Percentiles rank a stretch among this genome's conserved stretches.
Evolutionary conservation across 2,113 vertebrate genomes (phyloP).

Genomic region (Eulacestoma nigropectus): DNA sequence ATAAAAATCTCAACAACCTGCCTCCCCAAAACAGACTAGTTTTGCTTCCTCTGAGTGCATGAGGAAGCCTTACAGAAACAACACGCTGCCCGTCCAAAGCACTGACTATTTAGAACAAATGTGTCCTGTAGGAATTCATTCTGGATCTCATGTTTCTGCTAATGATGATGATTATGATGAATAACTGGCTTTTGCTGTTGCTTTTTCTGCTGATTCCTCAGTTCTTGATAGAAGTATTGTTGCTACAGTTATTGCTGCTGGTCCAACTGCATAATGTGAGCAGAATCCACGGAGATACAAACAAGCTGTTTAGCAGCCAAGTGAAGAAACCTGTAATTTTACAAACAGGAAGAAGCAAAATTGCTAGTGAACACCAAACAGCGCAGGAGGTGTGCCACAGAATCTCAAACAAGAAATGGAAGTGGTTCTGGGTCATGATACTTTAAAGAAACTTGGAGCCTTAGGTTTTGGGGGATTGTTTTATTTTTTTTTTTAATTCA

Average conservation of each 20-base stretch:
- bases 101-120: background rate
- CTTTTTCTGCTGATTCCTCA: constrained; percentile 49
- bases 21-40: background rate
- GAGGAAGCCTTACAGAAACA: background rate
- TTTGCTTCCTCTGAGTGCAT: background rate
- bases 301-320: background rate
- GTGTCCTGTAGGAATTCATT: constrained; percentile 4
- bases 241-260: background rate
- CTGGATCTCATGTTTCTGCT: constrained; percentile 14
- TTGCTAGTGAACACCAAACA: background rate
- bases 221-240: constrained; percentile 1
- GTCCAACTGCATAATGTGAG: background rate
- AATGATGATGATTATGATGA: constrained; percentile 41
- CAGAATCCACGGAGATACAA: background rate
- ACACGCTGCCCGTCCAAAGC: background rate
- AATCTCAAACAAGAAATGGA: background rate
- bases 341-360: background rate
- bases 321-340: background rate
- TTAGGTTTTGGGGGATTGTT: background rate
- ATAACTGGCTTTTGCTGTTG: constrained; percentile 4
- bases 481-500: background rate
- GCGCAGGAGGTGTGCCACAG: rapidly evolving
- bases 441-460: background rate
- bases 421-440: background rate
- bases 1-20: background rate